phyloP scores from a whole-genome alignment of 2,888 invertebrate species.

The Carabus problematicus region DNA sequence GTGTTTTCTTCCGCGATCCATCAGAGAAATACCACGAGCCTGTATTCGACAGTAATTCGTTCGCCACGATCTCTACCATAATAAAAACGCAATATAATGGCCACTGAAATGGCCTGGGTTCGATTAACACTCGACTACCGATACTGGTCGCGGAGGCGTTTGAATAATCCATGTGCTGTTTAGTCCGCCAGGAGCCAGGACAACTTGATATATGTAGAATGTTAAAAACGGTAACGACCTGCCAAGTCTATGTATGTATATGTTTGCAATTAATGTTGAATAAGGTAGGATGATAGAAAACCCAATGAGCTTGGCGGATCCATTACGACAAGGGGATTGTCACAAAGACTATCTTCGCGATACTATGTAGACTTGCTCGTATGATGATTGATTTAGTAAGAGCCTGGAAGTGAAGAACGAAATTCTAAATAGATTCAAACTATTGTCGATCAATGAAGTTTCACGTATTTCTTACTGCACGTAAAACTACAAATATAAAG shows the following conservation, averaged over 20 bases:
- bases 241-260: conserved; percentile 24
- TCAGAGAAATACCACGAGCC: background rate
- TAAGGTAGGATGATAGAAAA: conserved; percentile 34
- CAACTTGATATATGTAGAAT: conserved; percentile 35
- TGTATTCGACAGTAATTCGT: conserved; percentile 27
- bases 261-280: conserved; percentile 36
- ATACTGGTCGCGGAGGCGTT: conserved; percentile 4
- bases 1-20: background rate
- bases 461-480: too few species aligned
- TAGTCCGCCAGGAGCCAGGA: conserved; percentile 9
- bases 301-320: conserved; percentile 26
- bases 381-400: too few species aligned
- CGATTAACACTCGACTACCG: conserved; percentile 37
- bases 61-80: conserved; percentile 31
- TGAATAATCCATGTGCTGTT: conserved; percentile 31
- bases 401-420: too few species aligned
- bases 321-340: too few species aligned
- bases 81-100: conserved; percentile 40
- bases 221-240: conserved; percentile 30
- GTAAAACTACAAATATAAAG: background rate
- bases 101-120: conserved; percentile 11
- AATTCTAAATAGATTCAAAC: too few species aligned
- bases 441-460: too few species aligned
- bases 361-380: too few species aligned
- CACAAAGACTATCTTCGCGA: too few species aligned